A percentile compares a stretch with the other conserved stretches of the same genome.
These are phyloP conservation scores for Vanacampus margaritifer DNA, from an alignment of 2,113 vertebrate species.

Conservation along the genomic window DNA sequence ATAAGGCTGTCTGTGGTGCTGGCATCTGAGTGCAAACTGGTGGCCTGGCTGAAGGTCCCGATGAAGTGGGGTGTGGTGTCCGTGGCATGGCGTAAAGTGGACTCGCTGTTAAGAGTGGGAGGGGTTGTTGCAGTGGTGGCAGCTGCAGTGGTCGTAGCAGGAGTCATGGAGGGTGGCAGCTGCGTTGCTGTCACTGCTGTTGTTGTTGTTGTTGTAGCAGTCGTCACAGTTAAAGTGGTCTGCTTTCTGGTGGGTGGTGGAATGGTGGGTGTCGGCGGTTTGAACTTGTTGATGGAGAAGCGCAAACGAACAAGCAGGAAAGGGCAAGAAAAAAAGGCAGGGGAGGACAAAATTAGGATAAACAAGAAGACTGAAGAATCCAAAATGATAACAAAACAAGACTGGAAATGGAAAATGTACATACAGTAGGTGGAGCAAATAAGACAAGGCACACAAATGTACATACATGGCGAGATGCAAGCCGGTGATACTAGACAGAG, in stretches of 20 bases:
- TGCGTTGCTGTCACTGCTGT: slow-evolving; percentile 30
- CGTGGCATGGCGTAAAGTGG: slow-evolving; percentile 21
- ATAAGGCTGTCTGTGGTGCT: not conserved
- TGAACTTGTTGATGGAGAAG: slow-evolving; percentile 60
- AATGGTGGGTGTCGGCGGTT: slow-evolving; percentile 55
- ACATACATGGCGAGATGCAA: not conserved
- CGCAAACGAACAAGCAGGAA: slow-evolving; percentile 17
- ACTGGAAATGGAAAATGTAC: slow-evolving; percentile 19
- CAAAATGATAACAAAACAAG: slow-evolving; percentile 8
- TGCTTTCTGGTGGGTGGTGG: slow-evolving; percentile 52
- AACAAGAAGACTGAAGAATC: slow-evolving; percentile 12
- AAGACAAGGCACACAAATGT: slow-evolving; percentile 1
- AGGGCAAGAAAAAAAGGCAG: slow-evolving; percentile 23
- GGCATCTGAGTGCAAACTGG: slow-evolving; percentile 20
- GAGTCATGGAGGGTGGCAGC: slow-evolving; percentile 31
- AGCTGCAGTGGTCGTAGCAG: slow-evolving; percentile 45
- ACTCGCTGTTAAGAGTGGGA: slow-evolving; percentile 34
- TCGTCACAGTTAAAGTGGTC: slow-evolving; percentile 31
- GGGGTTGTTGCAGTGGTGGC: slow-evolving; percentile 23
- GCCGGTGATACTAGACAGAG: not conserved
- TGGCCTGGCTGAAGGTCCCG: slow-evolving; percentile 22
- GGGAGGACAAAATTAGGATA: slow-evolving; percentile 46
- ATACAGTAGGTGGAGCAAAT: slow-evolving; percentile 3
- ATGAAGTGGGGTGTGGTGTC: slow-evolving; percentile 30
- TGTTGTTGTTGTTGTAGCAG: slow-evolving; percentile 33